A percentile compares a stretch with the other conserved stretches of the same genome.
These are phyloP conservation scores for Sycophila sp. DNA, from an alignment of 1,140 invertebrate genomes.

Conservation along the genomic window DNA sequence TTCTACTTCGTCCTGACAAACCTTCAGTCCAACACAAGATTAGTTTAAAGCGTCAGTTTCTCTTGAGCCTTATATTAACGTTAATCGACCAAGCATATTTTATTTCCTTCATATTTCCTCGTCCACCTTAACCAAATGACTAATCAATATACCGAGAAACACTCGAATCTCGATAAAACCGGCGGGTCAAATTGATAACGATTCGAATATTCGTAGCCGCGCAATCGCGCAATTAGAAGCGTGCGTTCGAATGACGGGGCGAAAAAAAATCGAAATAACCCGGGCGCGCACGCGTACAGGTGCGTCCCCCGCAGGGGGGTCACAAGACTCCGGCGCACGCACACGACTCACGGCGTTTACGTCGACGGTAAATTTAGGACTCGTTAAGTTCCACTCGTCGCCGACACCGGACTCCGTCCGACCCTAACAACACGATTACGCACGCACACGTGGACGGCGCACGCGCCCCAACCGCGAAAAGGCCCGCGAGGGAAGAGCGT, in stretches of 20 bases:
- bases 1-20: too few relatives aligned
- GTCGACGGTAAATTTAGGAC: constrained; percentile 53
- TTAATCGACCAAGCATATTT: not conserved
- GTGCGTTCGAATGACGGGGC: not conserved
- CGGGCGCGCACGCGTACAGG: not conserved
- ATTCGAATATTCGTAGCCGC: too few relatives aligned
- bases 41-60: too few relatives aligned
- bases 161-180: not conserved
- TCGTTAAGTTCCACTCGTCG: constrained; percentile 54
- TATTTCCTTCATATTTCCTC: not conserved
- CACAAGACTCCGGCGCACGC: too few relatives aligned
- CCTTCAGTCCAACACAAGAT: too few relatives aligned
- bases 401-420: constrained; percentile 38
- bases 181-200: not conserved
- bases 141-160: not conserved
- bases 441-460: constrained; percentile 28
- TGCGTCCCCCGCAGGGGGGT: too few relatives aligned
- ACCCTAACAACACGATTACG: constrained; percentile 27
- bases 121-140: not conserved
- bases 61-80: not conserved
- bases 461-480: constrained; percentile 42
- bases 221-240: too few relatives aligned
- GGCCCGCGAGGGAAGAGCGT: constrained; percentile 47
- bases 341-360: constrained; percentile 34
- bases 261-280: not conserved